These are phyloP conservation scores for Peromyscus leucopus DNA, from an alignment of 2,113 vertebrate genomes.

Conservation along the genomic window DNA sequence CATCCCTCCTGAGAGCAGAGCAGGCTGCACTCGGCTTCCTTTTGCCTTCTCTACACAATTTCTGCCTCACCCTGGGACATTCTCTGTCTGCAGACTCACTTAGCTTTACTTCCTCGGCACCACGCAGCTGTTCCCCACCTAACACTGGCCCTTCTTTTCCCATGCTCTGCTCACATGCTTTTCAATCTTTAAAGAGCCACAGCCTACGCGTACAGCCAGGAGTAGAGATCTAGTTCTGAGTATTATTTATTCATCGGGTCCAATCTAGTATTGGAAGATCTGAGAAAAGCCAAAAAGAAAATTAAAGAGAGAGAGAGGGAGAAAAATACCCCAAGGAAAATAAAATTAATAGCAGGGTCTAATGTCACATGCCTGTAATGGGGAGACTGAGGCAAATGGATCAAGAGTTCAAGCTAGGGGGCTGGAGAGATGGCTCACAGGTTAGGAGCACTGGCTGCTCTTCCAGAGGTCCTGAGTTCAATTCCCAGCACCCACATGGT, in stretches of 20 bases:
- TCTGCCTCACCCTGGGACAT: not conserved
- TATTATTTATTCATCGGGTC: conserved; percentile 53
- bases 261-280: not conserved
- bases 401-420: not conserved
- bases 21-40: conserved; percentile 6
- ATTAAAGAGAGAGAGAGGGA: not conserved
- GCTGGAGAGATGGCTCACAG: no score
- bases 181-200: conserved; percentile 66
- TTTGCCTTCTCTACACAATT: not conserved
- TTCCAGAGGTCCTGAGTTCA: no score
- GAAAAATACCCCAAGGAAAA: conserved; percentile 5
- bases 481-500: no score
- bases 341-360: not conserved
- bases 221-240: not conserved
- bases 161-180: not conserved
- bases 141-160: not conserved
- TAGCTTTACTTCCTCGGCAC: not conserved
- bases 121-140: not conserved
- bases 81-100: not conserved
- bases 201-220: not conserved
- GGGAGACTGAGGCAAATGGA: not conserved
- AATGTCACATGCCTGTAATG: not conserved
- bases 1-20: not conserved
- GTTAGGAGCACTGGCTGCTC: no score
- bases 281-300: conserved; percentile 18